Conservation (phyloP, 2,113 vertebrate species). For the Vireo altiloquus region DNA sequence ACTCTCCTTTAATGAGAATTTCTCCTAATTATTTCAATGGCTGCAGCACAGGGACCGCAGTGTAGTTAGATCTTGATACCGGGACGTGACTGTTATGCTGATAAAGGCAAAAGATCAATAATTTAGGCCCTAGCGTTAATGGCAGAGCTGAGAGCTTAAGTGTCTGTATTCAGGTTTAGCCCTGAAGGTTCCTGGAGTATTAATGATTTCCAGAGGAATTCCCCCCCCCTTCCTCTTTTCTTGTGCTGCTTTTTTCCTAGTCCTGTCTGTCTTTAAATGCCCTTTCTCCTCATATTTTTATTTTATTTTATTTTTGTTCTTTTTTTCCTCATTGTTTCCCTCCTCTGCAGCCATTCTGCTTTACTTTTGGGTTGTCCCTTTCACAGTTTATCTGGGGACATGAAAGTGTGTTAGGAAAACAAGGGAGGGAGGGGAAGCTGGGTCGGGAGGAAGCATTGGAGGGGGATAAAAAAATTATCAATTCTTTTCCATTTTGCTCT, state of each 20-base stretch:
- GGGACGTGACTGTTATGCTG: conserved; percentile 96
- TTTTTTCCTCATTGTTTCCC: not conserved
- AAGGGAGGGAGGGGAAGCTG: not conserved
- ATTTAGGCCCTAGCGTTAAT: conserved; percentile 95
- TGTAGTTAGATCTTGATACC: conserved; percentile 85
- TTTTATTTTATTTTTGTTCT: no score
- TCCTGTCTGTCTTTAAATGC: not conserved
- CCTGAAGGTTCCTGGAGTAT: conserved; percentile 65
- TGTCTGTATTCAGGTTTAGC: conserved; percentile 82
- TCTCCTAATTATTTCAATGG: conserved; percentile 98
- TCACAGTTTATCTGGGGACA: not conserved
- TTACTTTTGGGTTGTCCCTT: not conserved
- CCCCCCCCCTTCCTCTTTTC: not conserved
- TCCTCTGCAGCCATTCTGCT: not conserved
- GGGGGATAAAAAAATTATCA: not conserved
- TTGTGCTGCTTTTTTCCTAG: not conserved
- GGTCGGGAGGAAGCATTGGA: not conserved
- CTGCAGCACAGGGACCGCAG: conserved; percentile 86
- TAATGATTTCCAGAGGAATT: conserved; percentile 67
- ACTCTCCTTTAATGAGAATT: conserved; percentile 96
- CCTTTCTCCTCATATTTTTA: not conserved
- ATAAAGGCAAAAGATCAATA: conserved; percentile 96
- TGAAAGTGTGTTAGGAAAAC: not conserved
- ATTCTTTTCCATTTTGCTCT: not conserved
- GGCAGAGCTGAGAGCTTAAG: conserved; percentile 85